Base-by-base conservation (phyloP, 1,140 invertebrate species). In the Phenacoccus solenopsis region DNA sequence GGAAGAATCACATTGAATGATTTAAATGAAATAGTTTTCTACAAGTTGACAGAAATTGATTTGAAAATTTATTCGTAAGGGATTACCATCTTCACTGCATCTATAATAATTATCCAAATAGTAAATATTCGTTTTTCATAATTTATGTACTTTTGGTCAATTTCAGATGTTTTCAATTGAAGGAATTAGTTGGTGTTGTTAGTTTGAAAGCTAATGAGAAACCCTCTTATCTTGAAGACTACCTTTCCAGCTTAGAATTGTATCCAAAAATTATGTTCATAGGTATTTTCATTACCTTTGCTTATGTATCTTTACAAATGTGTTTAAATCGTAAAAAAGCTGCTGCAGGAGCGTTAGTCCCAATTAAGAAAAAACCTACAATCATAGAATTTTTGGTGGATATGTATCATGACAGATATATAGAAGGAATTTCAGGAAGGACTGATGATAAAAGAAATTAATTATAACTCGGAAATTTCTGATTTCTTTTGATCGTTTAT, bases 41-140 rank as follows among this genome's bases (percentile, higher is more conserved):
- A 10, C 9, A 20, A 4, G 25, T 20, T 64, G 10, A 16, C 22
- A 27, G 59, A 64, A 20, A 27, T 64, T 16, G 59, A 64, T 16
- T 4, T 64, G 22, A 64, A 64, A 24, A 64, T 24, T 25, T 64
- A 64, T 64, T 64, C 59, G 59, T 64, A 27, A 64, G 59, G n/a
- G n/a, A 38, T 38, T 10, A 38, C 32, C 9, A 38, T 16, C 21
- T 22, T 1, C 4, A 64, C 25, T 22, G 56, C 7, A 16, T 59
- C 20, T 20, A 59, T 59, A 9, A 5, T 20, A 22, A 9, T 20
- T 20, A 5, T n/a, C 16, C 7, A 20, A 59, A 59, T 59, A 5
- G 5, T 20, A 4, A 20, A 59, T 59, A 59, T 16, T 16, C 5
- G 4, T 59, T 5, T 20, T 22, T 9, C 16, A 5, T 20, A 59